Evolutionary conservation across 2,113 vertebrate species (phyloP).

Genomic region (Cyanocitta stelleri): DNA sequence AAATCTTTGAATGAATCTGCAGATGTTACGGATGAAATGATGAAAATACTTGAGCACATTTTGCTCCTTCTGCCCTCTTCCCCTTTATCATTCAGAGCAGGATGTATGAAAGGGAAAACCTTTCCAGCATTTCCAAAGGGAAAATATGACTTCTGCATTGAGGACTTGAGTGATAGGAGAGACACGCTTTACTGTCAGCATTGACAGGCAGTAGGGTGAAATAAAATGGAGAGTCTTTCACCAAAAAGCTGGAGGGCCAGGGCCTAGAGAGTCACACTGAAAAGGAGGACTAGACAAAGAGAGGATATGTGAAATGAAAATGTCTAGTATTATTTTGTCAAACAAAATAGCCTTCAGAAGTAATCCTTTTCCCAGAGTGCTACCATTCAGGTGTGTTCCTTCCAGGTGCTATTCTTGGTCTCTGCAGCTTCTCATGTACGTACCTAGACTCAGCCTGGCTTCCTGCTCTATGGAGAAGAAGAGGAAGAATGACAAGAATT

Average conservation of each 20-base stretch:
- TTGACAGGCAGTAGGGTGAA: background rate
- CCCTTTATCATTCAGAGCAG: background rate
- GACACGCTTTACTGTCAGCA: background rate
- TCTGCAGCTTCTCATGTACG: fast-evolving
- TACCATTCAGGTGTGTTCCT: background rate
- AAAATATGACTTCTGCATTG: background rate
- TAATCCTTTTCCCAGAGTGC: background rate
- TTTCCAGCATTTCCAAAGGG: background rate
- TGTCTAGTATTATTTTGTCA: background rate
- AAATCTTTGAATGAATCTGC: background rate
- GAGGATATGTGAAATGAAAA: background rate
- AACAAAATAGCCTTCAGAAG: background rate
- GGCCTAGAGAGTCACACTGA: background rate
- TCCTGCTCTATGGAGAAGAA: background rate
- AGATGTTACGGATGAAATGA: background rate
- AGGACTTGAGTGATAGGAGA: background rate
- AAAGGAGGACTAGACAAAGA: background rate
- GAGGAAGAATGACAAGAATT: background rate
- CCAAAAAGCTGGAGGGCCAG: background rate
- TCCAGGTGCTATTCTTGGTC: background rate
- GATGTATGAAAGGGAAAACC: background rate
- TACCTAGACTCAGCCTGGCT: background rate
- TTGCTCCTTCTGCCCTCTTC: background rate
- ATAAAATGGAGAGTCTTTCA: background rate
- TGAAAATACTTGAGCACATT: background rate